Percentiles rank a stretch among this genome's conserved stretches.
phyloP scores from a whole-genome alignment of 1,140 invertebrate genomes.

The Heliothis virescens region DNA sequence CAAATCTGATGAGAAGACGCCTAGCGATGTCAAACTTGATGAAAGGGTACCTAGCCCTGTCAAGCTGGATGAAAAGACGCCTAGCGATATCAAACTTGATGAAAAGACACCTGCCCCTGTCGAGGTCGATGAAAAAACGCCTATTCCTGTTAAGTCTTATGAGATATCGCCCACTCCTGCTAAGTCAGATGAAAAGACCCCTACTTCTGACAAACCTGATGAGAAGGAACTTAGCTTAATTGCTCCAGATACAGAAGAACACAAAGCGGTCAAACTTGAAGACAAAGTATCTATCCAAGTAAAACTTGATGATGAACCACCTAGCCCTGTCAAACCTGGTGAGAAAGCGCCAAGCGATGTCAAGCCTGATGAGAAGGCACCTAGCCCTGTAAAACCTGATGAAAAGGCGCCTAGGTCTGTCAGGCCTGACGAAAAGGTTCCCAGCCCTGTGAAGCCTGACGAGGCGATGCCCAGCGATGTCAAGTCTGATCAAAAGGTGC shows the following conservation, averaged over 20 bases:
- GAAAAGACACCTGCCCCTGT: not conserved
- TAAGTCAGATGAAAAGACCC: not conserved
- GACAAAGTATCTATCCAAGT: not conserved
- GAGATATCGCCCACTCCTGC: not conserved
- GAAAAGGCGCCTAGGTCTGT: not conserved
- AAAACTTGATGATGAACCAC: not conserved
- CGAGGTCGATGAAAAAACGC: not conserved
- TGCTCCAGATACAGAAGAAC: not conserved
- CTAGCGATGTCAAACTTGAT: not conserved
- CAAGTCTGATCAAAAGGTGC: not conserved
- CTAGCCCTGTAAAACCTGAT: not conserved
- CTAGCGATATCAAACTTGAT: not conserved
- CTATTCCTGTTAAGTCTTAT: not conserved
- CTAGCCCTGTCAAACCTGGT: not conserved
- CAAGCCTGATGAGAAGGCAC: not conserved
- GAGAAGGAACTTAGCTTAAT: not conserved
- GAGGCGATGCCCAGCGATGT: not conserved
- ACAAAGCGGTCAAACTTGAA: not conserved
- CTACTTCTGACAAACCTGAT: not conserved
- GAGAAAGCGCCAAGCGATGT: not conserved
- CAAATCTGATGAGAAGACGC: not conserved
- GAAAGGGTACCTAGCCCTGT: too few species aligned
- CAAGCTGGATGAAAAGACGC: not conserved
- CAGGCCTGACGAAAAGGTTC: not conserved
- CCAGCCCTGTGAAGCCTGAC: not conserved